Base-by-base conservation (phyloP, 1,140 invertebrate genomes). In the Leptinotarsa lineolata region DNA sequence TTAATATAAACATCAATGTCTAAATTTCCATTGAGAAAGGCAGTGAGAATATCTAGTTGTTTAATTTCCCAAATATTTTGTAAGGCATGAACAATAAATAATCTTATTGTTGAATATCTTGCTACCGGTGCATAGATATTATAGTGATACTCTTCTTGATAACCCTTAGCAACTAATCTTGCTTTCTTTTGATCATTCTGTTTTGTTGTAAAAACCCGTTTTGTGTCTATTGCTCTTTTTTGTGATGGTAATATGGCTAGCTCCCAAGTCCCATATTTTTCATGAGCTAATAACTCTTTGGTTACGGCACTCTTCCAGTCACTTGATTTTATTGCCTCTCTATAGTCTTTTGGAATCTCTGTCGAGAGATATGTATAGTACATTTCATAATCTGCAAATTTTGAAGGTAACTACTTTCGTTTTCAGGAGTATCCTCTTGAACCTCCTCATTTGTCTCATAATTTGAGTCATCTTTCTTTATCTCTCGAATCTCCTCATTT, bases 101-200 rank as follows among this genome's bases (percentile, higher is more conserved):
- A 21, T 60, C 59, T 16, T 6, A 60, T 60, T 60, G 59, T 60
- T 21, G 5, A n/a, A 5, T 60, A 60, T 60, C 59, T 60, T 16
- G 59, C 59, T 11, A 60, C 59, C n/a, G 59, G 59, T n/a, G n/a
- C 59, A 60, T 18, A 60, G 6, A 61, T 16, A 22, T 61, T 58
- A 18, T 12, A 58, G 18, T 58, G 54, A 15, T 13, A 5, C 24
- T 24, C 4, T 24, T 24, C 24, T 24, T 61, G 18, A 61, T n/a
- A 61, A 20, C 60, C 60, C 18, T 61, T 61, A 11, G 60, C 60
- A 61, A 61, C 60, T 12, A 44, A 24, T 66, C 64, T 22, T n/a
- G 30, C 64, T 24, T 66, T 66, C 24, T 66, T 66, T 12, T 22
- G 21, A 15, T 39, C 15, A 8, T 66, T 66, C 16, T 66, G 64